These are phyloP conservation scores for Haliclona indistincta DNA, from an alignment of 37 sponge, comb jelly and placozoan species.

Conservation along the genomic window DNA sequence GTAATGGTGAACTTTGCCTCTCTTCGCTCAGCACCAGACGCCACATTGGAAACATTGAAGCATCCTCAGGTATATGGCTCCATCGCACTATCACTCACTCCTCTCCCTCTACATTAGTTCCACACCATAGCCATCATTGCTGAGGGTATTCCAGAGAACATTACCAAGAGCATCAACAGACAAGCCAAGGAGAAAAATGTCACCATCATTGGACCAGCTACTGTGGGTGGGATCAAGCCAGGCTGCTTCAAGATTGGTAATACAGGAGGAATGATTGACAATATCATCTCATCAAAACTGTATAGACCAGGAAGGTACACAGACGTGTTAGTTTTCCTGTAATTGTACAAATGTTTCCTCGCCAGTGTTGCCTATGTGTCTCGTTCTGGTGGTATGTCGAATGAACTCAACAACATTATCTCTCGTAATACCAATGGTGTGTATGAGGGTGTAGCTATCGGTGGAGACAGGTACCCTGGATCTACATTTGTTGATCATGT, in stretches of 20 bases:
- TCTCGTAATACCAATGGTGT: constrained; percentile 85
- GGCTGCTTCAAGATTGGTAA: constrained; percentile 99
- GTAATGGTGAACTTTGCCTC: constrained; percentile 95
- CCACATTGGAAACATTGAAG: constrained; percentile 80
- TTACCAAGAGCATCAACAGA: constrained; percentile 85
- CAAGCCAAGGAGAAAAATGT: constrained; percentile 78
- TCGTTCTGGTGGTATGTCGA: constrained; percentile 98
- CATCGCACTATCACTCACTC: background rate
- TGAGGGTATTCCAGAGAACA: constrained; percentile 97
- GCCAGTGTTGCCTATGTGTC: constrained; percentile 95
- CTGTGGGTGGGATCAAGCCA: constrained; percentile 97
- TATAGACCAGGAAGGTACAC: constrained; percentile 90
- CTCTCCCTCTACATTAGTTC: constrained; percentile 47
- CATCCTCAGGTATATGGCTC: constrained; percentile 53
- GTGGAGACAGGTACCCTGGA: constrained; percentile 97
- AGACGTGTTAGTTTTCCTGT: background rate
- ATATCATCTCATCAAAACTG: constrained; percentile 89
- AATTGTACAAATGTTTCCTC: background rate
- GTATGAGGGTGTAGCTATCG: constrained; percentile 98
- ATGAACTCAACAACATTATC: constrained; percentile 97
- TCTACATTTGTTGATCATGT: constrained; percentile 92
- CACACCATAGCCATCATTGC: constrained; percentile 90
- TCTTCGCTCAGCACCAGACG: constrained; percentile 90
- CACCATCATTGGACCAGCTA: constrained; percentile 94
- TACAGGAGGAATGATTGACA: constrained; percentile 98